Conservation (phyloP, 2,888 invertebrate genomes). For the Cerceris ruficornis region DNA sequence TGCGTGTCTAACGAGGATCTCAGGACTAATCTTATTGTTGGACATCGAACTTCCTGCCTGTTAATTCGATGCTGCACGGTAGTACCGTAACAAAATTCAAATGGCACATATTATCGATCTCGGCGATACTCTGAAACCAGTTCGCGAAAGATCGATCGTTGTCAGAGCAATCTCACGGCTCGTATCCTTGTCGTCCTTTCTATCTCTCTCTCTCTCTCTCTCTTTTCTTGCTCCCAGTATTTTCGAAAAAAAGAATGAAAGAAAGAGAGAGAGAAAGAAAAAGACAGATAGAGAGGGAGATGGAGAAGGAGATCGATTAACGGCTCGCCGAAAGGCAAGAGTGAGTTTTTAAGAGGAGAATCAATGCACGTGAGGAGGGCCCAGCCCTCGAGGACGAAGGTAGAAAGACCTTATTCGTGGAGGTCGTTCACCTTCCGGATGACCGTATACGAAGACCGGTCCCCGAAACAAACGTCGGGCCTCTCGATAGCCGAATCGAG, state of each 20-base stretch:
- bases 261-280: not conserved
- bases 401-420: slow-evolving; percentile 32
- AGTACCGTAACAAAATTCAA: slow-evolving; percentile 6
- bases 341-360: slow-evolving; percentile 26
- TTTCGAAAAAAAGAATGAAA: not conserved
- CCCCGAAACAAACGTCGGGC: slow-evolving; percentile 25
- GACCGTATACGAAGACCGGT: slow-evolving; percentile 49
- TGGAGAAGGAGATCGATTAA: slow-evolving; percentile 38
- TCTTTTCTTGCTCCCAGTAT: not conserved
- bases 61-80: not conserved
- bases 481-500: slow-evolving; percentile 6
- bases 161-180: slow-evolving; percentile 13
- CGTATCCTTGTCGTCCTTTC: slow-evolving; percentile 15
- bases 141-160: slow-evolving; percentile 34
- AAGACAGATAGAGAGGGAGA: not conserved
- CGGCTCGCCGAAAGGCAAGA: slow-evolving; percentile 24
- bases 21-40: not conserved
- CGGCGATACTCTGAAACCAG: slow-evolving; percentile 23
- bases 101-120: slow-evolving; percentile 25
- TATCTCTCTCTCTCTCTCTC: not conserved
- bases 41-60: not conserved
- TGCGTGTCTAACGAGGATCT: not conserved
- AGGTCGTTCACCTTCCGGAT: slow-evolving; percentile 54
- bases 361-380: slow-evolving; percentile 11
- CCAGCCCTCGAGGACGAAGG: slow-evolving; percentile 30